These are phyloP conservation scores for Montipora foliosa DNA, from an alignment of 64 coral and sea anemone species.

Conservation along the genomic window DNA sequence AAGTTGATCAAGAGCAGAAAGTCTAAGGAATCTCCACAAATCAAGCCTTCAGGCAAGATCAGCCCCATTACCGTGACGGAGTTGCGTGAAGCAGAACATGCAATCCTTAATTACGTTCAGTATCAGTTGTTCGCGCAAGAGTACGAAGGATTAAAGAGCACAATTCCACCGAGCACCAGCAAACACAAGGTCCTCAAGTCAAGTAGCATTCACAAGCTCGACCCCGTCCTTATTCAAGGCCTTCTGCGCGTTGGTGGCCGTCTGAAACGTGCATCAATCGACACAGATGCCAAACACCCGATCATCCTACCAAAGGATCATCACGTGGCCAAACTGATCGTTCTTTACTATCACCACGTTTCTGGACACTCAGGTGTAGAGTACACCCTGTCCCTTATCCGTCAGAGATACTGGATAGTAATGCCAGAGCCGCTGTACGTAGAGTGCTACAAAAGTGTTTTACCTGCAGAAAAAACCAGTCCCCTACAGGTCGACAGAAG, in stretches of 20 bases:
- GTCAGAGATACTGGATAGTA: conserved; percentile 43
- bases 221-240: conserved; percentile 27
- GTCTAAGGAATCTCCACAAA: not conserved
- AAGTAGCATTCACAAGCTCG: conserved; percentile 31
- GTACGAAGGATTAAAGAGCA: not conserved
- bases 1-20: not conserved
- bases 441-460: not conserved
- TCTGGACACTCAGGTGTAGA: not conserved
- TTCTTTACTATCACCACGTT: conserved; percentile 39
- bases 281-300: conserved; percentile 45
- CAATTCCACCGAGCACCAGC: not conserved
- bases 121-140: conserved; percentile 5
- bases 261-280: conserved; percentile 38
- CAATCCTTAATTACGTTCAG: conserved; percentile 30
- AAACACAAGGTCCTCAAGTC: not conserved
- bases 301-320: conserved; percentile 46
- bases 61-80: not conserved
- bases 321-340: conserved; percentile 38
- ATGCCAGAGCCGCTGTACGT: not conserved
- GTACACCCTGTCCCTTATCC: too few relatives aligned
- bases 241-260: conserved; percentile 30
- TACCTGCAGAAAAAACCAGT: not conserved
- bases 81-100: conserved; percentile 13
- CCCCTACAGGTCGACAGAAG: not conserved
- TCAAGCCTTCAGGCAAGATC: not conserved